Percentiles rank a stretch among this genome's conserved stretches.
Conservation (phyloP, 2,888 invertebrate genomes). For the Leptopilina myrica region DNA sequence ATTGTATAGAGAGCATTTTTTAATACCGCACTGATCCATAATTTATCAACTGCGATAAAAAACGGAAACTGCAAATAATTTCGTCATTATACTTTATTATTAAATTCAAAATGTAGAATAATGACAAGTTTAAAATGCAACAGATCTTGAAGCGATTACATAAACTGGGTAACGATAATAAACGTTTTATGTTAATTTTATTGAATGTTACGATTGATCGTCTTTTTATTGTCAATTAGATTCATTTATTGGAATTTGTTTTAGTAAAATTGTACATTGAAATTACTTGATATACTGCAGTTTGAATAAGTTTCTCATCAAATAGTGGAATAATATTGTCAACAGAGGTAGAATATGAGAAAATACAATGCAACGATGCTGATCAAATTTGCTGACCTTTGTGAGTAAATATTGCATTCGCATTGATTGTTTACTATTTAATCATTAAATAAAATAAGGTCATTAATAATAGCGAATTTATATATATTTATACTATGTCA, state of each 20-base stretch:
- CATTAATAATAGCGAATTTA: constrained; percentile 5
- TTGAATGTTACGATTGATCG: not conserved
- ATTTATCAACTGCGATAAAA: too few species aligned
- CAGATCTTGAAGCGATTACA: not conserved
- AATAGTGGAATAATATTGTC: constrained; percentile 12
- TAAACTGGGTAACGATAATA: not conserved
- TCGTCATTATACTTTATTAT: not conserved
- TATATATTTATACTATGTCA: not conserved
- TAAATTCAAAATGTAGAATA: not conserved
- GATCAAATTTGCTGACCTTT: constrained; percentile 29
- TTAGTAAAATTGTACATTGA: not conserved
- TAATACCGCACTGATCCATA: too few species aligned
- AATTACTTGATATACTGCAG: constrained; percentile 11
- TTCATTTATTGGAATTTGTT: not conserved
- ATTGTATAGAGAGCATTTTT: too few species aligned
- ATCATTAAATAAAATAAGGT: constrained; percentile 27
- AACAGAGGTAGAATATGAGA: constrained; percentile 21
- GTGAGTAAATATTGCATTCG: constrained; percentile 32
- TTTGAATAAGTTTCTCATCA: not conserved
- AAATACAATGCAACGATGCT: constrained; percentile 35
- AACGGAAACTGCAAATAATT: not conserved
- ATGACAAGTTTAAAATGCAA: not conserved
- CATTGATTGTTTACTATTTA: constrained; percentile 16
- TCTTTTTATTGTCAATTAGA: constrained; percentile 1
- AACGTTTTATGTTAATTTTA: not conserved